These are phyloP conservation scores for Drosophila obscura DNA, from an alignment of 1,140 invertebrate genomes.

Conservation along the genomic window DNA sequence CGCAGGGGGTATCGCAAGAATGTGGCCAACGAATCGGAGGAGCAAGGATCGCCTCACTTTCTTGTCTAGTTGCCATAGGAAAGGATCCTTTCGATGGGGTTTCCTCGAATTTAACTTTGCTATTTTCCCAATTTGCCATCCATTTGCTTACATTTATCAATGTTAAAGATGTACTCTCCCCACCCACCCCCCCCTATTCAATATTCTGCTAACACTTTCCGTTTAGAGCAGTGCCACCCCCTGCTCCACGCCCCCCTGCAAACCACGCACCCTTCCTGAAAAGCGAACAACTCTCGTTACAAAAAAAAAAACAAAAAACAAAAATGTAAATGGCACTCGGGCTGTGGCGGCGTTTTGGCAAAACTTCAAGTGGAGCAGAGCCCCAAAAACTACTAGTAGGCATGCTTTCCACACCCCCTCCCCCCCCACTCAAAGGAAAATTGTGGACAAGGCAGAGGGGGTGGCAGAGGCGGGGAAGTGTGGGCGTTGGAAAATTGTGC, in stretches of 20 bases:
- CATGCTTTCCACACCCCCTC: slow-evolving; percentile 20
- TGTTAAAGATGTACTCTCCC: too few species aligned
- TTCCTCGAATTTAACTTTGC: too few species aligned
- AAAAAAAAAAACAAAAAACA: slow-evolving; percentile 1
- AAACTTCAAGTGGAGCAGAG: slow-evolving; percentile 65
- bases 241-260: background rate
- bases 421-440: slow-evolving; percentile 10
- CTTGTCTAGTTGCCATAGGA: too few species aligned
- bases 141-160: too few species aligned
- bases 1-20: too few species aligned
- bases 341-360: slow-evolving; percentile 48
- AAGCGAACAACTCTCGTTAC: slow-evolving; percentile 45
- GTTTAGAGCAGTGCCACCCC: slow-evolving; percentile 10
- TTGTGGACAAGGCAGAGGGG: background rate
- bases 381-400: slow-evolving; percentile 58
- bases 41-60: too few species aligned
- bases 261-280: slow-evolving; percentile 22
- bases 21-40: too few species aligned
- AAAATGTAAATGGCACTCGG: slow-evolving; percentile 55
- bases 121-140: too few species aligned
- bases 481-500: slow-evolving; percentile 44
- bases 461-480: background rate
- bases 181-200: too few species aligned
- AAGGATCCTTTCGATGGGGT: too few species aligned
- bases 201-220: too few species aligned